These are phyloP conservation scores for Corythoichthys haematopterus DNA, from an alignment of 2,113 vertebrate species.

Conservation along the genomic window DNA sequence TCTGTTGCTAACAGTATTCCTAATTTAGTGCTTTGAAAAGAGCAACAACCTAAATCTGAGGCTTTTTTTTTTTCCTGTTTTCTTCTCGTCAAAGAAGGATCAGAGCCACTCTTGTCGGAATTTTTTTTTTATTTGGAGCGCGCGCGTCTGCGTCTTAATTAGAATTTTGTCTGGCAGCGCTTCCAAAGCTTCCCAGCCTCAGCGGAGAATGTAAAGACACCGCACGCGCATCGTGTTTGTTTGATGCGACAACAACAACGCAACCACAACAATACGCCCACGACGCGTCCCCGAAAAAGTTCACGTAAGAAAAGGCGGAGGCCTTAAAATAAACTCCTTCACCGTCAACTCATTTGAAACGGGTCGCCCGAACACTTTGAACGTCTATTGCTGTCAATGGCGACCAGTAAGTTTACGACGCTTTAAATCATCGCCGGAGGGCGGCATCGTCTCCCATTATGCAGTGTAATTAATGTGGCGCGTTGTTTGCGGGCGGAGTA, in stretches of 20 bases:
- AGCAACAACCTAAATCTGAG: no score
- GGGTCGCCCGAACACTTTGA: no score
- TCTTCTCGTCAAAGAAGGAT: not conserved
- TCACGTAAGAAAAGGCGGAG: not conserved
- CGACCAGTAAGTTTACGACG: no score
- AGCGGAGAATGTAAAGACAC: constrained; percentile 54
- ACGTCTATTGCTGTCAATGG: no score
- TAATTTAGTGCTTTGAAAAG: no score
- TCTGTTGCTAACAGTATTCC: no score
- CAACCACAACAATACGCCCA: constrained; percentile 48
- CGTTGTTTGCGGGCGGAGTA: constrained; percentile 2
- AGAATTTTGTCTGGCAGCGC: constrained; percentile 55
- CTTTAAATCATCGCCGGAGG: not conserved
- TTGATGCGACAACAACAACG: not conserved
- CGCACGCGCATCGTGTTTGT: constrained; percentile 33
- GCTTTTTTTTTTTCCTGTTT: constrained; percentile 17
- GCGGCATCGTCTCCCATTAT: not conserved
- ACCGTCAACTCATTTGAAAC: no score
- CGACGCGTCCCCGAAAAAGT: constrained; percentile 1
- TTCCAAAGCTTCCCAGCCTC: constrained; percentile 40
- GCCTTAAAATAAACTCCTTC: not conserved
- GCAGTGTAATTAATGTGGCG: constrained; percentile 14
- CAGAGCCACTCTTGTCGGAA: not conserved
- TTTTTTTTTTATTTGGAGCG: not conserved
- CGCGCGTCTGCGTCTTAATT: constrained; percentile 34